These are phyloP conservation scores for Sinonovacula constricta DNA, from an alignment of 1,140 invertebrate genomes.

Conservation along the genomic window DNA sequence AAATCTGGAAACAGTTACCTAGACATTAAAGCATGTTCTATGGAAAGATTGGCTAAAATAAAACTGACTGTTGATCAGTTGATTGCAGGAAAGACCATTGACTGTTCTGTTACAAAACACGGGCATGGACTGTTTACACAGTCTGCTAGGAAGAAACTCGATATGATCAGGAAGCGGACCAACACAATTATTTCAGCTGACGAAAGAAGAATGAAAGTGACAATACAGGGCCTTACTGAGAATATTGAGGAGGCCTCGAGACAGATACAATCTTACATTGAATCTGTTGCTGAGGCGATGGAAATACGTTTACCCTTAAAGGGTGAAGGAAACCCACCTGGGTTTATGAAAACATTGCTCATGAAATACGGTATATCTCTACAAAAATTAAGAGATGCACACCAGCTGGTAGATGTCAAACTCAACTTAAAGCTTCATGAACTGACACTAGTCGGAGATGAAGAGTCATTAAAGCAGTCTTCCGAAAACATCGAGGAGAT, in stretches of 20 bases:
- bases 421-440: constrained; percentile 58
- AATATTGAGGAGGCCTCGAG: constrained; percentile 30
- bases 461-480: constrained; percentile 53
- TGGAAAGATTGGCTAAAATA: constrained; percentile 41
- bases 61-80: constrained; percentile 52
- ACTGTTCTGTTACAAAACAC: constrained; percentile 25
- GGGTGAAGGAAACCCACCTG: constrained; percentile 59
- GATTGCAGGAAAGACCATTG: constrained; percentile 58
- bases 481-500: constrained; percentile 41
- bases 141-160: constrained; percentile 53
- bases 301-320: constrained; percentile 51
- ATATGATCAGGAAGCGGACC: constrained; percentile 52
- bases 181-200: constrained; percentile 57
- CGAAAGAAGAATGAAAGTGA: constrained; percentile 55
- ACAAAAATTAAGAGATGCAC: constrained; percentile 46
- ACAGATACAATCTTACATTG: constrained; percentile 55
- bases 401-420: constrained; percentile 39
- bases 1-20: constrained; percentile 51
- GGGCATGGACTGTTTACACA: constrained; percentile 51
- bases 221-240: constrained; percentile 56
- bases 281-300: constrained; percentile 24
- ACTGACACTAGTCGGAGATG: constrained; percentile 61
- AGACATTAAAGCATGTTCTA: constrained; percentile 52
- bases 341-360: constrained; percentile 67
- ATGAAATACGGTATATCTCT: constrained; percentile 53